Percentiles rank a stretch among this genome's conserved stretches.
Conservation (phyloP, 2,797 vertebrate species). For the Apogon hyalosoma region DNA sequence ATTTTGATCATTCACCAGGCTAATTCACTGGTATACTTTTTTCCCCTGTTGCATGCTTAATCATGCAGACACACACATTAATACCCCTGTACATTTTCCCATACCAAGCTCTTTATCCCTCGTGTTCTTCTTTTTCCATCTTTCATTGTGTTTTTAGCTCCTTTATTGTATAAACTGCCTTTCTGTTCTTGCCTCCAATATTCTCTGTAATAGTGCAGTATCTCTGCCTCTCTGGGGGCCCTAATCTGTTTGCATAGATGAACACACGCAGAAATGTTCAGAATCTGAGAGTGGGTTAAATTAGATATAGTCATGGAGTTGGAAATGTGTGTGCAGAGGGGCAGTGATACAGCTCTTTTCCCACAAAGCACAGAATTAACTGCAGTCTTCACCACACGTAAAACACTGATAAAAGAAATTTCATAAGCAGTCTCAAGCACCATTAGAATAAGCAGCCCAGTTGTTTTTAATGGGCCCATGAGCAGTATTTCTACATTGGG, state of each 20-base stretch:
- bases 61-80: slow-evolving; percentile 1
- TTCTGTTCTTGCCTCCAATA: neutral
- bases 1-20: slow-evolving; percentile 13
- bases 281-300: neutral
- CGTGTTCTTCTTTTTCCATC: neutral
- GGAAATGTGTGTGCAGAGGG: slow-evolving; percentile 4
- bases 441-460: slow-evolving; percentile 14
- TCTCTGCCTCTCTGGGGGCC: slow-evolving; percentile 1
- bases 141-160: neutral
- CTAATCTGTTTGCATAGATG: neutral
- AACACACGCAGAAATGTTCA: slow-evolving; percentile 4
- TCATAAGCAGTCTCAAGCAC: slow-evolving; percentile 3
- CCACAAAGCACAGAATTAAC: slow-evolving; percentile 31
- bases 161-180: neutral
- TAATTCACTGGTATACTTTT: slow-evolving; percentile 17
- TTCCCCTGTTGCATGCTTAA: slow-evolving; percentile 5
- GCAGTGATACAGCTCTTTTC: slow-evolving; percentile 5
- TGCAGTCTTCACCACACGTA: slow-evolving; percentile 8
- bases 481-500: slow-evolving; percentile 2
- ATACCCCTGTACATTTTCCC: neutral
- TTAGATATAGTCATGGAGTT: slow-evolving; percentile 12
- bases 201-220: neutral
- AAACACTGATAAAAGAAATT: slow-evolving; percentile 22
- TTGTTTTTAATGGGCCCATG: slow-evolving; percentile 33
- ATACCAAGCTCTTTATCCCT: neutral